These are phyloP conservation scores for Acrobasis consociella DNA, from an alignment of 2,888 invertebrate species.

Conservation along the genomic window DNA sequence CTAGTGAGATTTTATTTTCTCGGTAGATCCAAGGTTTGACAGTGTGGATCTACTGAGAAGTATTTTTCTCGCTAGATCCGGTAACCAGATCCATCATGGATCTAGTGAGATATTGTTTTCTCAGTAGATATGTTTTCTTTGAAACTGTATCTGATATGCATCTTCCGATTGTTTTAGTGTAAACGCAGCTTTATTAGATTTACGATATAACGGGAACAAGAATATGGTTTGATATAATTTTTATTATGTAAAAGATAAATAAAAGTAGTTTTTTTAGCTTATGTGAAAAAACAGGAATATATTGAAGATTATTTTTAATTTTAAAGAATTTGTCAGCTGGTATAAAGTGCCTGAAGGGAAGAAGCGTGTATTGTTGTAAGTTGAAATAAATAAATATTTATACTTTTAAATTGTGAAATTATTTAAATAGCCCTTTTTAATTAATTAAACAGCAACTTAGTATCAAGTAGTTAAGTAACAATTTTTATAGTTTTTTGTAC, in stretches of 20 bases:
- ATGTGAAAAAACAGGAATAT: not conserved
- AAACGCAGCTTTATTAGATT: not conserved
- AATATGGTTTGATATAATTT: not conserved
- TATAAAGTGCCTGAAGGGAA: not conserved
- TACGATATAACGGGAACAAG: not conserved
- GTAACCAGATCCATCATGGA: no score
- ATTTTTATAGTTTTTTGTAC: no score
- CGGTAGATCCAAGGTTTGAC: no score
- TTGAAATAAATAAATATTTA: constrained; percentile 29
- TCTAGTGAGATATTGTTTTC: no score
- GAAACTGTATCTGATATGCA: not conserved
- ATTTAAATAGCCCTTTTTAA: not conserved
- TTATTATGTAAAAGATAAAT: not conserved
- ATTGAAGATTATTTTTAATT: not conserved
- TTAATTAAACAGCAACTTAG: no score
- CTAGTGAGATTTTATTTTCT: no score
- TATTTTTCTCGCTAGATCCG: no score
- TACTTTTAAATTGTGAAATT: not conserved
- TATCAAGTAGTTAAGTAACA: no score
- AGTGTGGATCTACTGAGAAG: no score
- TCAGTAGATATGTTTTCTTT: no score
- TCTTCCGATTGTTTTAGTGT: not conserved
- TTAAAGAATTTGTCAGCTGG: not conserved
- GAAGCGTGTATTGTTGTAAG: constrained; percentile 27
- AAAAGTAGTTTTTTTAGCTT: not conserved